Evolutionary conservation across 2,113 vertebrate species (phyloP).

Genomic region (Silurus glanis): DNA sequence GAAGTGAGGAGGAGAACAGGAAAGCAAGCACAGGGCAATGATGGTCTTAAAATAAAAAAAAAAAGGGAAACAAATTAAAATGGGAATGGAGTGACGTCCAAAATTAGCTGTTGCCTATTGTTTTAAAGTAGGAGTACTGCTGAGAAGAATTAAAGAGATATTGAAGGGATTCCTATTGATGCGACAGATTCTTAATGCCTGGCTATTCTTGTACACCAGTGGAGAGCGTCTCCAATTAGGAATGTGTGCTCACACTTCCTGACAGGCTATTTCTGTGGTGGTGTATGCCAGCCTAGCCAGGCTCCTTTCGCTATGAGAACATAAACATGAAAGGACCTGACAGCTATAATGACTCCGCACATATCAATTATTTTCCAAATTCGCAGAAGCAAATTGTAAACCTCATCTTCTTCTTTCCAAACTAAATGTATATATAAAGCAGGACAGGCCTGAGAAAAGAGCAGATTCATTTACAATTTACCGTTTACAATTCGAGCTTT

Average conservation of each 20-base stretch:
- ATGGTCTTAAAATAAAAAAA: constrained; percentile 43
- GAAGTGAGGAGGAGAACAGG: constrained; percentile 53
- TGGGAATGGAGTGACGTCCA: constrained; percentile 38
- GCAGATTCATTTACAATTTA: background rate
- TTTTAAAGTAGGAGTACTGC: constrained; percentile 39
- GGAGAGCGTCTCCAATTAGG: constrained; percentile 50
- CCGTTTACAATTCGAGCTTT: background rate
- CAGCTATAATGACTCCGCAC: constrained; percentile 52
- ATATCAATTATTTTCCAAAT: constrained; percentile 24
- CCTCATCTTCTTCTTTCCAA: background rate
- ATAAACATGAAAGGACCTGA: constrained; percentile 52
- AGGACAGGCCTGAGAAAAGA: background rate
- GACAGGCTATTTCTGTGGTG: constrained; percentile 55
- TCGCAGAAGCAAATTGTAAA: background rate
- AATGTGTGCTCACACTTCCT: constrained; percentile 49
- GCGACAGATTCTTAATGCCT: constrained; percentile 42
- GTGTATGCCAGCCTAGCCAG: constrained; percentile 43
- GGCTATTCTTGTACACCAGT: constrained; percentile 47
- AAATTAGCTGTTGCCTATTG: constrained; percentile 30
- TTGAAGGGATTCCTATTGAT: constrained; percentile 28
- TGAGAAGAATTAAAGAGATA: constrained; percentile 37
- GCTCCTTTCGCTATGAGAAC: constrained; percentile 49
- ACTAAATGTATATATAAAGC: background rate
- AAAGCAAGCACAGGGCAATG: constrained; percentile 47
- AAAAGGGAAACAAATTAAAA: constrained; percentile 46